Percentiles rank a stretch among this genome's conserved stretches.
Conservation (phyloP, 2,888 invertebrate genomes). For the Hydrotaea diabolus region DNA sequence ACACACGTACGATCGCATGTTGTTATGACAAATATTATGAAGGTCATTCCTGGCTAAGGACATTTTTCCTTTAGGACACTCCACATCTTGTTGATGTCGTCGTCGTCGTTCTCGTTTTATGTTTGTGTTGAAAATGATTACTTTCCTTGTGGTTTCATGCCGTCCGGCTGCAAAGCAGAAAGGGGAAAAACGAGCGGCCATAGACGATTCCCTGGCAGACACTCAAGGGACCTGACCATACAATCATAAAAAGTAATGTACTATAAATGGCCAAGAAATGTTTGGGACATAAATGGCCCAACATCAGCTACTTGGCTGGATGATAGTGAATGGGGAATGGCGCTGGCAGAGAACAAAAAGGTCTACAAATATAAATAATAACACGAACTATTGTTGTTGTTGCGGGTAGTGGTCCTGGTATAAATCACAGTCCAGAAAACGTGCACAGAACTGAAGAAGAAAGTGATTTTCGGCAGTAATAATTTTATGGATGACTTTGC, state of each 20-base stretch:
- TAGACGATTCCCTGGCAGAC: constrained; percentile 7
- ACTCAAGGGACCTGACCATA: constrained; percentile 35
- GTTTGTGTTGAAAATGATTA: not conserved
- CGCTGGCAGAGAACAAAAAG: not conserved
- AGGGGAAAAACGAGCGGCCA: not conserved
- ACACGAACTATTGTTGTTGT: not conserved
- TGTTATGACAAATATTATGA: constrained; percentile 18
- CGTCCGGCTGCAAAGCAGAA: not conserved
- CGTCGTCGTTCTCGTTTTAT: not conserved
- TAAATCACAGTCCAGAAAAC: constrained; percentile 7
- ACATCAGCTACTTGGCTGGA: not conserved
- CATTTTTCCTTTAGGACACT: not conserved
- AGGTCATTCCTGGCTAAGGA: constrained; percentile 39
- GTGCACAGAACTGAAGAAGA: not conserved
- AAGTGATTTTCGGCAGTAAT: not conserved
- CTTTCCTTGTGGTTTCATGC: not conserved
- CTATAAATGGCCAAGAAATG: constrained; percentile 29
- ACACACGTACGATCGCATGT: not conserved
- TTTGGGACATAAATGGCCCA: constrained; percentile 22
- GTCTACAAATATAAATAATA: not conserved
- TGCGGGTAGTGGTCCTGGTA: not conserved
- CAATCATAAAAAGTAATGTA: constrained; percentile 22
- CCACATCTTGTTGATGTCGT: not conserved
- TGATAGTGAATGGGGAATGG: not conserved
- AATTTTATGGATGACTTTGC: not conserved